phyloP scores from a whole-genome alignment of 1,140 invertebrate species.

The Melipona quadrifasciata region DNA sequence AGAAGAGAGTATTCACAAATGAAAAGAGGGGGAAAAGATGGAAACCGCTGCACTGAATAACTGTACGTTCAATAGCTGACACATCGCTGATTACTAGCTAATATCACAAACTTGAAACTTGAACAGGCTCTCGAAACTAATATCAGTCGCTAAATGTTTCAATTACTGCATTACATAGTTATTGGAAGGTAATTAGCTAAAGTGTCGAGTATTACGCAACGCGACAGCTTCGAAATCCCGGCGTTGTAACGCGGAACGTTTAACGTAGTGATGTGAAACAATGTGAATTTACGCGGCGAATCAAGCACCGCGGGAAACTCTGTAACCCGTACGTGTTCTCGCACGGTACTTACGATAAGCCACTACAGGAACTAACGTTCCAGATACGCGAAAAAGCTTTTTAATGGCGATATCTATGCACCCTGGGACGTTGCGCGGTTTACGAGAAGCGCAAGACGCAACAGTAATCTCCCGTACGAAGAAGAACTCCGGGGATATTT shows the following conservation, averaged over 20 bases:
- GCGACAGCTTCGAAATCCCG: not conserved
- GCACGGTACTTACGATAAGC: slow-evolving; percentile 38
- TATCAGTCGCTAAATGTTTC: not conserved
- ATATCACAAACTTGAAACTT: no score
- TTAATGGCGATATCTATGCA: slow-evolving; percentile 21
- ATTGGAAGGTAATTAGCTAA: no score
- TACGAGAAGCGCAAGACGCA: not conserved
- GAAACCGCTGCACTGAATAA: no score
- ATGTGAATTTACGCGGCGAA: not conserved
- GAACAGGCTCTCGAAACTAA: no score
- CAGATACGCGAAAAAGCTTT: slow-evolving; percentile 49
- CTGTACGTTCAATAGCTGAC: no score
- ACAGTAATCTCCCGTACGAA: slow-evolving; percentile 10
- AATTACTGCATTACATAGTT: not conserved
- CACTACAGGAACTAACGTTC: slow-evolving; percentile 23
- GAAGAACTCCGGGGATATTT: not conserved
- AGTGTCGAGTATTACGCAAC: not conserved
- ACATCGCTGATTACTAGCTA: no score
- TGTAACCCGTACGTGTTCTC: slow-evolving; percentile 13
- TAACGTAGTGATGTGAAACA: slow-evolving; percentile 12
- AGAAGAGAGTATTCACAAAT: no score
- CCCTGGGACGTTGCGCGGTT: not conserved
- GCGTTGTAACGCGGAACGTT: slow-evolving; percentile 1
- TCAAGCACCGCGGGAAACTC: not conserved
- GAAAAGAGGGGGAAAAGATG: no score